These are phyloP conservation scores for Odontomachus brunneus DNA, from an alignment of 1,140 invertebrate species.

Conservation along the genomic window DNA sequence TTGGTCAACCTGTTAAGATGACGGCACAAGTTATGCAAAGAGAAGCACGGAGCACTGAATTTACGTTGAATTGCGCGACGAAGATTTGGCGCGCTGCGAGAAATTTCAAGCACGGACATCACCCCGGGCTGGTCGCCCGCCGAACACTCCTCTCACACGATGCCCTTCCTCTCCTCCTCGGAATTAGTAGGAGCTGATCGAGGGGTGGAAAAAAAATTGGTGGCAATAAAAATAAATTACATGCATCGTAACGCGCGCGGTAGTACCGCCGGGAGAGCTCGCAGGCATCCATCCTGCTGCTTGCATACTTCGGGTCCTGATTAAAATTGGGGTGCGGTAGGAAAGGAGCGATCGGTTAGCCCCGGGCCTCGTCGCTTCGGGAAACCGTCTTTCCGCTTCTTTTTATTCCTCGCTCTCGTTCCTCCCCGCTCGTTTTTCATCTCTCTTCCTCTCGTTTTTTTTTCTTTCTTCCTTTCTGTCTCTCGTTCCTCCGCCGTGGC, in stretches of 20 bases:
- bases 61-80: background rate
- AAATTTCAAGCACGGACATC: conserved; percentile 46
- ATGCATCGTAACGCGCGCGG: conserved; percentile 85
- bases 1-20: background rate
- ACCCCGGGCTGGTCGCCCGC: conserved; percentile 32
- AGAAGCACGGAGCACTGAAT: background rate
- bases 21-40: background rate
- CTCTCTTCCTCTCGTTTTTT: background rate
- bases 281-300: conserved; percentile 83
- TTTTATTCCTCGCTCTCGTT: conserved; percentile 3
- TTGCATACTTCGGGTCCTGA: conserved; percentile 84
- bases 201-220: conserved; percentile 85
- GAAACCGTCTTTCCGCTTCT: conserved; percentile 58
- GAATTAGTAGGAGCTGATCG: conserved; percentile 84
- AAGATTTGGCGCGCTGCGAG: conserved; percentile 13
- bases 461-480: background rate
- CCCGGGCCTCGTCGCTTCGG: conserved; percentile 78
- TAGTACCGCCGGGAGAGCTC: conserved; percentile 81
- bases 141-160: conserved; percentile 14
- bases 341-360: conserved; percentile 81
- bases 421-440: conserved; percentile 5
- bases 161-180: conserved; percentile 53
- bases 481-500: background rate
- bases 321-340: conserved; percentile 85
- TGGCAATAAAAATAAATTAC: conserved; percentile 86